A percentile compares a stretch with the other conserved stretches of the same genome.
Evolutionary conservation across 1,140 invertebrate species (phyloP).

Genomic region (Cardiocondyla obscurior): DNA sequence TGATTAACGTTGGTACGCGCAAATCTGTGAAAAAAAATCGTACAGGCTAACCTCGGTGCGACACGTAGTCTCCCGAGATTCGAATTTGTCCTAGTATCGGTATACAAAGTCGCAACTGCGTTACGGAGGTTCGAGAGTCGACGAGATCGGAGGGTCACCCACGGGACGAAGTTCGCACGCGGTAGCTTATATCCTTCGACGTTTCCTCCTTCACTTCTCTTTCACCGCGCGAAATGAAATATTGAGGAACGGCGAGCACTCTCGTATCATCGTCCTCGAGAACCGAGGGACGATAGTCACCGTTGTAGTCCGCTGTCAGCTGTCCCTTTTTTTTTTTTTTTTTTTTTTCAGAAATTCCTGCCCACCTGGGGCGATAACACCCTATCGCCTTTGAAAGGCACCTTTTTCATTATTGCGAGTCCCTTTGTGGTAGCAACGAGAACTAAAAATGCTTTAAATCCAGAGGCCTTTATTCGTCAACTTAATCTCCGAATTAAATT

Average conservation of each 20-base stretch:
- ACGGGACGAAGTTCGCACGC: slow-evolving; percentile 16
- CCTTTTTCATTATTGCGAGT: background rate
- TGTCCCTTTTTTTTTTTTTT: slow-evolving; percentile 62
- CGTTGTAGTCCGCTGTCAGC: slow-evolving; percentile 26
- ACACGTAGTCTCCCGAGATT: background rate
- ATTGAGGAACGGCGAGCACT: slow-evolving; percentile 67
- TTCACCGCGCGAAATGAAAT: slow-evolving; percentile 47
- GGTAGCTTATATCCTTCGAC: slow-evolving; percentile 25
- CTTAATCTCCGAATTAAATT: background rate
- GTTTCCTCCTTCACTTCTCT: background rate
- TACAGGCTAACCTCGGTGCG: background rate
- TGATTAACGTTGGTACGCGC: background rate
- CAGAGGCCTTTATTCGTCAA: background rate
- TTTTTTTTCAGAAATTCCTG: slow-evolving; percentile 59
- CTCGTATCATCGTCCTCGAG: slow-evolving; percentile 58
- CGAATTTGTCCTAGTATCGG: background rate
- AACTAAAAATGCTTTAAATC: background rate
- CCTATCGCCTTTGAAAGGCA: background rate
- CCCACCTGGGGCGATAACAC: slow-evolving; percentile 32
- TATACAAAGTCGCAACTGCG: slow-evolving; percentile 57
- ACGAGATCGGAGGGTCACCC: slow-evolving; percentile 60
- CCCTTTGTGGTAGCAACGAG: background rate
- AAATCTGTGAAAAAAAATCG: slow-evolving; percentile 10
- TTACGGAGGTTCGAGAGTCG: slow-evolving; percentile 63
- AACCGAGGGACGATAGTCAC: slow-evolving; percentile 58